Base-by-base conservation (phyloP, 1,140 invertebrate species). In the Brachionus sp. region DNA sequence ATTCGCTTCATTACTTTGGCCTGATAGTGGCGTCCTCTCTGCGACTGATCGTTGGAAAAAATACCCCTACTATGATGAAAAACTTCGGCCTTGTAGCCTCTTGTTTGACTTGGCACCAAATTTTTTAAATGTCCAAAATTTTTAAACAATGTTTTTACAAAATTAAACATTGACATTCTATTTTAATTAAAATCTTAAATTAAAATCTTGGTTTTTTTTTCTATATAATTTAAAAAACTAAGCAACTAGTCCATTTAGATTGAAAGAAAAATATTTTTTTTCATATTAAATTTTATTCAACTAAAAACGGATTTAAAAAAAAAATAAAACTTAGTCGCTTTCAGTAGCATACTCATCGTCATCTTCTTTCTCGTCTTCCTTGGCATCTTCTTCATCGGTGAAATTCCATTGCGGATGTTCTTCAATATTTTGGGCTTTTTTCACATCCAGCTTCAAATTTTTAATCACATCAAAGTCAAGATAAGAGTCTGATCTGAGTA, bases 401-500 rank as follows among this genome's bases (percentile, higher is more conserved):
- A 83, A 83, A 75, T 83, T 42, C 82, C 82, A 83, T 39, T 83
- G 82, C 25, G 66, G 66, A 75, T 83, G 82, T 13, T 83, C 50
- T 37, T 50, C 42, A 23, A 66, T 64, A n/a, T 66, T 37, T 39
- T 75, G 33, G 1, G 57, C 66, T 9, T 42, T 33, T n/a, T 70
- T 33, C 12, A 83, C 82, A 53, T 83, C 29, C 25, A 83, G n/a
- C 35, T 83, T 80, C 10, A 80, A 25, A 66, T 80, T 80, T 62
- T 80, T 50, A 13, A 73, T 62, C 2, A 73, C 88, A 84, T 91
- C 90, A 85, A 88, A 89, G 80, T 91, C 91, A 83, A 90, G 86
- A 85, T 98, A 99, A 5, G 96, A 98, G 90, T 99, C 98, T 86
- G 94, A 95, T 84, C 95, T 90, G 73, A 99, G 91, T 87, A 94